Conservation (phyloP, 2,888 invertebrate species). For the Galerucella nymphaeae region DNA sequence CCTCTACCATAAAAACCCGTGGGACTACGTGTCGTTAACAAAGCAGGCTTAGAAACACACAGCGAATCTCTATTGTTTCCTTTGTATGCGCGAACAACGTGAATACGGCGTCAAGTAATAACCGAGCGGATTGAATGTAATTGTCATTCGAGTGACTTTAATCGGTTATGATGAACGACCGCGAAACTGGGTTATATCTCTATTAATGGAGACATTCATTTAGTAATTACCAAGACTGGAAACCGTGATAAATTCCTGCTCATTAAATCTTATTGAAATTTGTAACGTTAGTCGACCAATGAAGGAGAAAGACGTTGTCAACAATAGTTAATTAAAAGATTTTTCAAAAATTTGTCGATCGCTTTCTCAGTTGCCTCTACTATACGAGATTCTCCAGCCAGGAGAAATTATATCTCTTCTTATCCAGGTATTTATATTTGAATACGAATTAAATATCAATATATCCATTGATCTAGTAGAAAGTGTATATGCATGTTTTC, state of each 20-base stretch:
- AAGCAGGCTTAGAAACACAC: conserved; percentile 5
- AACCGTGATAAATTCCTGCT: background rate
- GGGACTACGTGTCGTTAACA: conserved; percentile 10
- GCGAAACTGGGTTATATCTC: conserved; percentile 6
- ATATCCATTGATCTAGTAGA: conserved; percentile 11
- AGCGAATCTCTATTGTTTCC: conserved; percentile 13
- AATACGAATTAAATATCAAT: background rate
- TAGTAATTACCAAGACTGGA: background rate
- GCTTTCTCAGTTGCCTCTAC: too few relatives aligned
- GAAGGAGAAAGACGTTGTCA: background rate
- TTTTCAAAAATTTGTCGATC: too few relatives aligned
- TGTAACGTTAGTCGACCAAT: background rate
- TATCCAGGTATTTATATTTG: background rate
- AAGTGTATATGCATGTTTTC: conserved; percentile 14
- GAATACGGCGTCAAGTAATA: background rate
- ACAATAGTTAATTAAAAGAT: background rate
- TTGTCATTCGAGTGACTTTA: conserved; percentile 15
- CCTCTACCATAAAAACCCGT: conserved; percentile 7
- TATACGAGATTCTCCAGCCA: too few relatives aligned
- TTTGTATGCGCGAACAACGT: conserved; percentile 3
- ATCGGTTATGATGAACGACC: background rate
- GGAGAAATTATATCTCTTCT: too few relatives aligned
- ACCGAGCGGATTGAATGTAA: conserved; percentile 1
- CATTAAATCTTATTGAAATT: background rate
- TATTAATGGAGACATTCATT: background rate